Base-by-base conservation (phyloP, 2,888 invertebrate species). In the Tetrapedia diversipes region DNA sequence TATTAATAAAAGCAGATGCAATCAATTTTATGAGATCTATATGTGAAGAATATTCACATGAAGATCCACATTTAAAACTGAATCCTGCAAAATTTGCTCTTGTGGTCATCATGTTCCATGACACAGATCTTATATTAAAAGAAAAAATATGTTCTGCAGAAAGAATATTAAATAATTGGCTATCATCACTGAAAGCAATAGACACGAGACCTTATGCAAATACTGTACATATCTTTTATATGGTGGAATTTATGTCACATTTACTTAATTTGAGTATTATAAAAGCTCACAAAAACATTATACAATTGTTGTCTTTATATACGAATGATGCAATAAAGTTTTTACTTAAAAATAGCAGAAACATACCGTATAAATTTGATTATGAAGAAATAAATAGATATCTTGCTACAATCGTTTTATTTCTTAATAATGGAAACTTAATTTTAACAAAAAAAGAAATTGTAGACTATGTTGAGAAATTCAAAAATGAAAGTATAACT, bases 121-220 rank as follows among this genome's bases (percentile, higher is more conserved):
- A 90, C 70, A 84, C 86, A 19, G 59, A 63, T 27, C 56, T 88
- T 27, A 81, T 90, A 59, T 78, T 71, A 34, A 37, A 49, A 16
- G 57, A 54, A 4, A 81, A 80, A 22, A 7, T 47, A 14, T 87
- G 82, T 41, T 27, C 72, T 3, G 79, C 71, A 3, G 56, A 59
- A 27, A 60, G 61, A 47, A 54, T 74, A 14, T 43, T 91, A 19
- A 64, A 49, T 19, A 67, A 76, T 32, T 76, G 88, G 71, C 57
- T 90, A 6, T 57, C 66, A 10, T 77, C 37, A n/a, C 78, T 89
- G 16, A 80, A 78, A 45, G 77, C 65, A 27, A 73, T 86, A 24
- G 83, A 86, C 59, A 22, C 66, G 6, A 88, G 91, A 77, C 88
- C 87, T 4, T 91, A 90, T 56, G 86, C 85, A 6, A 72, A 87